A percentile compares a stretch with the other conserved stretches of the same genome.
phyloP scores from a whole-genome alignment of 2,888 invertebrate genomes.

The Metellina segmentata region DNA sequence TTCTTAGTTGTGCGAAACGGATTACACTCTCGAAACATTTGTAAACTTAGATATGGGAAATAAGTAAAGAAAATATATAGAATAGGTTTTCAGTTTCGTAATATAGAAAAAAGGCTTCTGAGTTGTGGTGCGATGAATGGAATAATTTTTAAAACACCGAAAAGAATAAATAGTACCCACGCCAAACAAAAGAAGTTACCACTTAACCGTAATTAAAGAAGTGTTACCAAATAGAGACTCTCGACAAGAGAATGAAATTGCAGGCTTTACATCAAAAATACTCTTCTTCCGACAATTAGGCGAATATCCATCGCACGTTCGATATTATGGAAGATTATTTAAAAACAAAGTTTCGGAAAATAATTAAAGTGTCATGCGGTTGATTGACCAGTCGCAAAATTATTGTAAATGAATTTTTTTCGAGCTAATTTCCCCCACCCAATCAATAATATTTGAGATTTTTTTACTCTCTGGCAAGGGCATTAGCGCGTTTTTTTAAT shows the following conservation, averaged over 20 bases:
- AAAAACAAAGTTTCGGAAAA: constrained; percentile 61
- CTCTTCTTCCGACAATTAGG: constrained; percentile 14
- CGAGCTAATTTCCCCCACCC: constrained; percentile 42
- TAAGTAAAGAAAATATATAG: too few species aligned
- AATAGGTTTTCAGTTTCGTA: too few species aligned
- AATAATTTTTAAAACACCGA: too few species aligned
- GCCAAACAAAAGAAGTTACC: too few species aligned
- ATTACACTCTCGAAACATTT: too few species aligned
- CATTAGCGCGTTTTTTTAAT: constrained; percentile 73
- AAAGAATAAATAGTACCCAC: too few species aligned
- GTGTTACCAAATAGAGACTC: neutral
- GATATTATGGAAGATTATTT: constrained; percentile 41
- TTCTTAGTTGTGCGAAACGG: too few species aligned
- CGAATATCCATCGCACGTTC: constrained; percentile 16
- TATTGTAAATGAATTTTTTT: constrained; percentile 73
- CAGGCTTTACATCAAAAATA: neutral
- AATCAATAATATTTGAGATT: constrained; percentile 53
- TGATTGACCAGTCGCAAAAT: constrained; percentile 74
- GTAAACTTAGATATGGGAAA: too few species aligned
- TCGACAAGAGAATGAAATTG: neutral
- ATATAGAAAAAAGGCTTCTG: too few species aligned
- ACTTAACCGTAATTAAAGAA: neutral
- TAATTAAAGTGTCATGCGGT: constrained; percentile 64
- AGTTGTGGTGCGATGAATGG: too few species aligned
- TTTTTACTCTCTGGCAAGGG: constrained; percentile 41